Base-by-base conservation (phyloP, 2,113 vertebrate species). In the Charadrius vociferus region DNA sequence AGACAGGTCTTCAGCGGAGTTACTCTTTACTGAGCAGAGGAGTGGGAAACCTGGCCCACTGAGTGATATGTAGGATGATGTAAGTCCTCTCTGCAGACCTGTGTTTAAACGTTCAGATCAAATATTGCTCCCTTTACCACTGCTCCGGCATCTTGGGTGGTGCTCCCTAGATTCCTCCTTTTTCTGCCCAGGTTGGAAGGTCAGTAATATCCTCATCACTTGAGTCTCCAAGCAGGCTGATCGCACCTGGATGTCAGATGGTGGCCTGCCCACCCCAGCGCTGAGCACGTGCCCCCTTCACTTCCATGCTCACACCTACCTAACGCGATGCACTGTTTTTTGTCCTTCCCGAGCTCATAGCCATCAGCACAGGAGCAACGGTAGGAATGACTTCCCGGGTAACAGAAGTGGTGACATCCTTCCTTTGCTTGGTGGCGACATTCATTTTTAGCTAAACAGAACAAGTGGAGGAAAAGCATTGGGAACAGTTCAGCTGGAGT, bases 341-440 rank as follows among this genome's bases (percentile, higher is more conserved):
- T 24, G 10, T 99, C 98, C 8, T 80, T 45, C 49, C 98, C 98
- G 1, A 99, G 98, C 63, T 56, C 83, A 26, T 99, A 99, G 73
- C 99, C 99, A 3, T 95, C 52, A 4, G 98, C 97, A 59, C 99
- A 99, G 85, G 98, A 99, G 65, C 99, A 99, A 19, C 0, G 56
- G 86, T 98, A 99, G 22, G 97, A 90, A 4, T 32, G 8, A 1
- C 59, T 30, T 22, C 93, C 97, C 0, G 98, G 98, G 15, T 95
- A 98, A 97, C 99, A 99, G 93, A 99, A 98, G 70, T 99, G 99
- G 29, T 99, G 98, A 77, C 99, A 99, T 4, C 98, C 98, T 4
- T 96, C 67, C 1, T 97, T 97, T 39, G 98, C 98, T 9, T 97
- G 63, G 2, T 97, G 97, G 14, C 97, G 98, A 95, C 99, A 99